phyloP scores from a whole-genome alignment of 2,888 invertebrate genomes.

The Hedychridium roseum region DNA sequence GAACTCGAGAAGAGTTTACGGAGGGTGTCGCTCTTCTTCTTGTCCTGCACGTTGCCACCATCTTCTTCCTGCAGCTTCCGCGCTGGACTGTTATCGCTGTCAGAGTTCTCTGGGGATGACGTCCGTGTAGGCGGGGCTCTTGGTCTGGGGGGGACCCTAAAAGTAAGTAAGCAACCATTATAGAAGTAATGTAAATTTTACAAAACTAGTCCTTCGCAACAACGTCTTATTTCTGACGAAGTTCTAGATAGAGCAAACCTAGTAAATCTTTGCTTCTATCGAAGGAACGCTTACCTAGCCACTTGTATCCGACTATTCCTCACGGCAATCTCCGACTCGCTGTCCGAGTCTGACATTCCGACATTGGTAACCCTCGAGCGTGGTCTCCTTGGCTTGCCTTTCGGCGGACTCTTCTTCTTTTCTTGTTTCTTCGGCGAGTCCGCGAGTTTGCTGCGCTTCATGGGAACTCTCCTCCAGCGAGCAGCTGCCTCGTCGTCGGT shows the following conservation, averaged over 20 bases:
- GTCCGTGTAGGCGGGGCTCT: slow-evolving; percentile 52
- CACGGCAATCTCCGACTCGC: slow-evolving; percentile 51
- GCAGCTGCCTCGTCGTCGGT: slow-evolving; percentile 49
- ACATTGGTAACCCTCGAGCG: slow-evolving; percentile 50
- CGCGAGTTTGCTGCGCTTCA: slow-evolving; percentile 49
- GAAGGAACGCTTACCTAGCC: slow-evolving; percentile 30
- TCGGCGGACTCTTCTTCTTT: slow-evolving; percentile 58
- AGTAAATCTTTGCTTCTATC: too few species aligned
- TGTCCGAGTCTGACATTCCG: slow-evolving; percentile 56
- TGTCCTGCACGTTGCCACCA: slow-evolving; percentile 70
- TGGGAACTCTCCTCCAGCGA: slow-evolving; percentile 46
- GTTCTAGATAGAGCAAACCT: too few species aligned
- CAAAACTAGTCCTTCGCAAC: too few species aligned
- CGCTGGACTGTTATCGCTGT: slow-evolving; percentile 60
- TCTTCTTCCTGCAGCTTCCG: slow-evolving; percentile 63
- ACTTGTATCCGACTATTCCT: slow-evolving; percentile 50
- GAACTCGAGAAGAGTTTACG: slow-evolving; percentile 72
- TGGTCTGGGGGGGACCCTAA: slow-evolving; percentile 49
- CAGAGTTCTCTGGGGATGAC: slow-evolving; percentile 61
- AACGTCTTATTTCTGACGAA: too few species aligned
- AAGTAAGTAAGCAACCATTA: background rate
- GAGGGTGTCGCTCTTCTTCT: slow-evolving; percentile 76
- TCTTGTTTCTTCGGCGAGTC: slow-evolving; percentile 53
- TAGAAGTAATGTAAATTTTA: too few species aligned
- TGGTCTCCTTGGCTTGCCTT: slow-evolving; percentile 58